phyloP scores from a whole-genome alignment of 2,888 invertebrate genomes.

The Aleiodes leptofemur region DNA sequence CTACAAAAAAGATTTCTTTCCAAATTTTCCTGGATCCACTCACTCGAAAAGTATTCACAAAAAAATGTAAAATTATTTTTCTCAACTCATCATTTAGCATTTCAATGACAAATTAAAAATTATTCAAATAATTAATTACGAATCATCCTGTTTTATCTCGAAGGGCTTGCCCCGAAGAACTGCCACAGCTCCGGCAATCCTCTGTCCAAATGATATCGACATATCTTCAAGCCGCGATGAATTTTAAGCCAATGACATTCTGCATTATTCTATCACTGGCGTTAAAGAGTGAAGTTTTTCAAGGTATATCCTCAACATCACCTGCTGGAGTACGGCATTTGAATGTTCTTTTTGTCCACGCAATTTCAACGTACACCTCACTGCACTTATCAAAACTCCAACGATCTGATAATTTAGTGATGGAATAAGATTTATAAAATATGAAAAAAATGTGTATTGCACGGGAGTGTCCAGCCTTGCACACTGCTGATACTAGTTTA shows the following conservation, averaged over 20 bases:
- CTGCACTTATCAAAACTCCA: slow-evolving; percentile 7
- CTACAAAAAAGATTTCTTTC: too few relatives aligned
- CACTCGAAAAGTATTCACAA: neutral
- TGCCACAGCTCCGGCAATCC: slow-evolving; percentile 63
- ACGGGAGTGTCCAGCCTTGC: slow-evolving; percentile 50
- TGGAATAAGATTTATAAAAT: slow-evolving; percentile 31
- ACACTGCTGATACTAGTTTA: slow-evolving; percentile 58
- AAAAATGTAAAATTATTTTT: neutral
- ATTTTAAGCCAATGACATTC: slow-evolving; percentile 29
- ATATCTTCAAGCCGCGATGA: slow-evolving; percentile 36
- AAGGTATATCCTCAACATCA: slow-evolving; percentile 41
- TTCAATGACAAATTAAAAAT: neutral
- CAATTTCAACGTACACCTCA: slow-evolving; percentile 23
- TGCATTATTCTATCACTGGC: slow-evolving; percentile 15
- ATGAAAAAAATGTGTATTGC: neutral
- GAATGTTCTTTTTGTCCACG: neutral
- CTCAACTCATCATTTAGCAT: neutral
- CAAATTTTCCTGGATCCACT: too few relatives aligned
- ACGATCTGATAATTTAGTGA: slow-evolving; percentile 20
- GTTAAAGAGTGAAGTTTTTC: neutral
- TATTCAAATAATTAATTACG: slow-evolving; percentile 54
- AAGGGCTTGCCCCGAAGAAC: slow-evolving; percentile 60
- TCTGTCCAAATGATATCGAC: slow-evolving; percentile 63
- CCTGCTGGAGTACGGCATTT: neutral
- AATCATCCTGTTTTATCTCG: slow-evolving; percentile 56